Conservation (phyloP, 2,797 vertebrate genomes). For the Tangara arthus region DNA sequence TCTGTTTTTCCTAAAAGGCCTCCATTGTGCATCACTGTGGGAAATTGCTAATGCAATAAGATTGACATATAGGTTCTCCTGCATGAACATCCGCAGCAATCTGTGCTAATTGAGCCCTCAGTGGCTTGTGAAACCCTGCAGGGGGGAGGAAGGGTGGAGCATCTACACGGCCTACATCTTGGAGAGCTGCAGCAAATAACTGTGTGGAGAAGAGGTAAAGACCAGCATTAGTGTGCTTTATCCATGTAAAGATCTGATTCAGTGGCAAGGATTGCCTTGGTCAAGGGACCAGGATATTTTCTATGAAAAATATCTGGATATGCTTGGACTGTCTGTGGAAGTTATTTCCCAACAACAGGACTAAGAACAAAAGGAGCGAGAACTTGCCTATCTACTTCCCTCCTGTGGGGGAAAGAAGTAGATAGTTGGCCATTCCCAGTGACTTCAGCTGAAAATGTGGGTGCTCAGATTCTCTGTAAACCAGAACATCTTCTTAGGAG, state of each 20-base stretch:
- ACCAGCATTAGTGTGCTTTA: not conserved
- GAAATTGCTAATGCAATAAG: constrained; percentile 64
- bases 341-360: not conserved
- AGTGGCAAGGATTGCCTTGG: not conserved
- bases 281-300: not conserved
- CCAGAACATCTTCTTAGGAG: not conserved
- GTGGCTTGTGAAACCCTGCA: not conserved
- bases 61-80: constrained; percentile 49
- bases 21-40: constrained; percentile 59
- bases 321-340: not conserved
- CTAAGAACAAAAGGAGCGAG: not conserved
- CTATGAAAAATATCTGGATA: not conserved
- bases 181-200: not conserved
- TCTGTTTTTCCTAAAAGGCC: constrained; percentile 60
- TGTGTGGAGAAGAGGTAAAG: not conserved
- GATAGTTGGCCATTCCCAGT: not conserved
- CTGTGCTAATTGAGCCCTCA: constrained; percentile 33
- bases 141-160: not conserved
- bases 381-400: not conserved
- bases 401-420: not conserved
- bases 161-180: not conserved
- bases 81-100: constrained; percentile 15
- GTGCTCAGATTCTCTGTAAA: not conserved
- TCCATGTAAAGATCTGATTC: not conserved
- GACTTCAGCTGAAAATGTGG: not conserved